Evolutionary conservation across 2,113 vertebrate species (phyloP).

Genomic region (Paralichthys olivaceus): DNA sequence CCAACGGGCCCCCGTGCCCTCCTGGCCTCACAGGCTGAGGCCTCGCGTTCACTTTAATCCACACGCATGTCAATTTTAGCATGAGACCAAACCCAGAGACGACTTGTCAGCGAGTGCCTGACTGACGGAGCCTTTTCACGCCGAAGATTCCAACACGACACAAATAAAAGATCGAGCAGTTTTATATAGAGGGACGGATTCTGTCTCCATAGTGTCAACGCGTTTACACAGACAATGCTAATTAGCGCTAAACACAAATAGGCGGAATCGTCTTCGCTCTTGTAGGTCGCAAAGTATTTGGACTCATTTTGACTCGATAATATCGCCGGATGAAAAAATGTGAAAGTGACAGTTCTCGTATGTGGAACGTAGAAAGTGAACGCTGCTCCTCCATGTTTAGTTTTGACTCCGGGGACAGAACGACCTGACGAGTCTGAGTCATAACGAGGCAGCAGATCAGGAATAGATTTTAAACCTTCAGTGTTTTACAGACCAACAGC

Average conservation of each 20-base stretch:
- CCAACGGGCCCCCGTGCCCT: conserved; percentile 40
- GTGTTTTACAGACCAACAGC: too few species aligned
- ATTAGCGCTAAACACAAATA: not conserved
- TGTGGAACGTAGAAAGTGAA: too few species aligned
- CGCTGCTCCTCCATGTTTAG: too few species aligned
- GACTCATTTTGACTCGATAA: not conserved
- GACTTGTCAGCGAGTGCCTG: conserved; percentile 38
- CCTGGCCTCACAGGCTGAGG: conserved; percentile 56
- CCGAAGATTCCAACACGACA: conserved; percentile 19
- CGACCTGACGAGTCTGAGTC: too few species aligned
- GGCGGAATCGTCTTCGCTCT: not conserved
- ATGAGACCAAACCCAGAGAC: conserved; percentile 47
- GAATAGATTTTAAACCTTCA: too few species aligned
- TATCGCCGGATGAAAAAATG: not conserved
- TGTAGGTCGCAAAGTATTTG: too few species aligned
- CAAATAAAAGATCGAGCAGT: not conserved
- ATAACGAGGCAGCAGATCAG: too few species aligned
- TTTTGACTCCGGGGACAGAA: too few species aligned
- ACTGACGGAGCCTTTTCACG: conserved; percentile 45
- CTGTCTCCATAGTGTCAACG: not conserved
- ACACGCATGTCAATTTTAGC: conserved; percentile 64
- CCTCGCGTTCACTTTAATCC: conserved; percentile 55
- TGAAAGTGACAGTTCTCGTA: not conserved
- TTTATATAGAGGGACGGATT: not conserved
- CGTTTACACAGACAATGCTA: not conserved